phyloP scores from a whole-genome alignment of 2,888 invertebrate genomes.

The Sicus ferrugineus region DNA sequence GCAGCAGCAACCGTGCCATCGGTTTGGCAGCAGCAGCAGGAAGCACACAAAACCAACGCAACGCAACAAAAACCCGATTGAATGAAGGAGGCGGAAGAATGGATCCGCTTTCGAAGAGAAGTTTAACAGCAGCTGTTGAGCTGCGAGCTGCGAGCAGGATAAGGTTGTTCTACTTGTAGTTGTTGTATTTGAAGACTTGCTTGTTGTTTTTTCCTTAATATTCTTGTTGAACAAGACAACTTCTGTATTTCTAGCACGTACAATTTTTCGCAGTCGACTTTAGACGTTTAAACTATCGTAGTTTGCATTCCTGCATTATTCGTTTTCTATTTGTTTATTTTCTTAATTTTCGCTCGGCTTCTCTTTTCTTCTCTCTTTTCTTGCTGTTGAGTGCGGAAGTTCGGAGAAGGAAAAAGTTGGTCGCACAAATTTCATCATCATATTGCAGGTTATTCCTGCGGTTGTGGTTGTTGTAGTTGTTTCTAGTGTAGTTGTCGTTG shows the following conservation, averaged over 20 bases:
- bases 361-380: slow-evolving; percentile 6
- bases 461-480: slow-evolving; percentile 6
- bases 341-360: slow-evolving; percentile 3
- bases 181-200: slow-evolving; percentile 27
- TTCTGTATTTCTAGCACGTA: neutral
- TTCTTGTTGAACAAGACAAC: slow-evolving; percentile 5
- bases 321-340: neutral
- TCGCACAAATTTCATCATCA: slow-evolving; percentile 5
- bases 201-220: slow-evolving; percentile 14
- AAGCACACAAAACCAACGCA: neutral
- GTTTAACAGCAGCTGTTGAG: slow-evolving; percentile 28
- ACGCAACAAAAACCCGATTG: too few relatives aligned
- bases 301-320: neutral
- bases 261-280: slow-evolving; percentile 15
- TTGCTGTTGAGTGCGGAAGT: neutral
- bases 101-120: neutral
- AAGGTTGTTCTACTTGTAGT: slow-evolving; percentile 5
- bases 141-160: neutral
- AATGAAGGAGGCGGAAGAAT: slow-evolving; percentile 3
- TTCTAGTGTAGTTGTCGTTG: neutral
- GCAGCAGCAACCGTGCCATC: too few relatives aligned
- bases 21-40: slow-evolving; percentile 6
- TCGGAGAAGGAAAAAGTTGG: slow-evolving; percentile 4
- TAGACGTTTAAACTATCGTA: slow-evolving; percentile 23
- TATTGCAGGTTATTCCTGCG: slow-evolving; percentile 2